phyloP scores from a whole-genome alignment of 37 sponge, comb jelly and placozoan genomes.

The Oopsacas minuta region DNA sequence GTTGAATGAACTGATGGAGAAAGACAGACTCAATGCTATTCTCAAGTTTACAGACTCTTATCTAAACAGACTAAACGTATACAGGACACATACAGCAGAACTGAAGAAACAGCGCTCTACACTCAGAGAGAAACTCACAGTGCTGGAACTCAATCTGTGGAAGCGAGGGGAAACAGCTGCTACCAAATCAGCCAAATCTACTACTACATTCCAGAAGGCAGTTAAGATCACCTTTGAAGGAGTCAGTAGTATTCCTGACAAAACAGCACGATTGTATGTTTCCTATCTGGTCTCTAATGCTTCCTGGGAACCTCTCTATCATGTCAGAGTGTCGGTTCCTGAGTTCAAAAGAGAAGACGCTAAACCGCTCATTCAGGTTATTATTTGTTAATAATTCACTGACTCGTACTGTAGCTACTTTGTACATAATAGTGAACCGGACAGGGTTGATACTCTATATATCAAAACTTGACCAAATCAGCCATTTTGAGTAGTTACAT shows the following conservation, averaged over 20 bases:
- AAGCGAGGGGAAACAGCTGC: neutral
- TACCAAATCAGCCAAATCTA: neutral
- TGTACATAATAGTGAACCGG: too few species aligned
- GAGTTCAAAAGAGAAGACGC: neutral
- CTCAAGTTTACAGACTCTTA: neutral
- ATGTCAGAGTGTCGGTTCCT: neutral
- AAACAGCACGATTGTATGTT: neutral
- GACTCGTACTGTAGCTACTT: too few species aligned
- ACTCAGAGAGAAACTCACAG: neutral
- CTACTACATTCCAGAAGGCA: neutral
- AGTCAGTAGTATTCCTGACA: neutral
- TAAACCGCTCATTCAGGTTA: neutral
- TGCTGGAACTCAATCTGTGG: neutral
- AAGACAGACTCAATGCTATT: neutral
- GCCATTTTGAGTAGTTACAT: too few species aligned
- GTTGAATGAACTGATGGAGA: neutral
- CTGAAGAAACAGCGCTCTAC: neutral
- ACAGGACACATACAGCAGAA: neutral
- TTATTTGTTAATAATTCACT: too few species aligned
- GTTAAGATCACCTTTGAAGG: neutral
- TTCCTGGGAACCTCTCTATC: constrained; percentile 1
- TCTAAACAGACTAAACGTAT: neutral
- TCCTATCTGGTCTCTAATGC: constrained; percentile 17
- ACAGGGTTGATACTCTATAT: too few species aligned
- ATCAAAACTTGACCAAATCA: too few species aligned